Base-by-base conservation (phyloP, 2,113 vertebrate species). In the Corydoras maculifer region DNA sequence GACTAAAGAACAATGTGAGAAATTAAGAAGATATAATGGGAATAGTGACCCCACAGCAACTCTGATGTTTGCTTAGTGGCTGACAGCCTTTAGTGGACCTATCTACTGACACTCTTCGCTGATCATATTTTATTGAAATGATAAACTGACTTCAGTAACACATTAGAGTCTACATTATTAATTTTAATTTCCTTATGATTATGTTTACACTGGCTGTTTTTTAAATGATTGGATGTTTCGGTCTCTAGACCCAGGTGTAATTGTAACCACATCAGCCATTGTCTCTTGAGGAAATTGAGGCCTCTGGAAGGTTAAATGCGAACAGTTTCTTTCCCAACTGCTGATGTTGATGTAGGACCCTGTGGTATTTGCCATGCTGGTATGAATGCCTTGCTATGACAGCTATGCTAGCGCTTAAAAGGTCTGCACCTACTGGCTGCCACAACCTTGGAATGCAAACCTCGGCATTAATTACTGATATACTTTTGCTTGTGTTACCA, bases 91-190 rank as follows among this genome's bases (percentile, higher is more conserved):
- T 2, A 43, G 35, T 43, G 54, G 58, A 57, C 32, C 35, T 43
- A 9, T 53, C 73, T 58, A 62, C 75, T 77, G 69, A 73, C 57
- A 32, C 18, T 74, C 78, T 77, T 66, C 71, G 76, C 82, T 82
- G 72, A 69, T 83, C 80, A 85, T 84, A 82, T 82, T 82, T 86
- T 82, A 85, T 86, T 84, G 76, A 87, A 83, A 80, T 73, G 58
- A 77, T 85, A 80, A 83, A 83, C 78, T 65, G 75, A 80, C 79
- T 73, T 78, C 77, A 83, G 82, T 82, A 80, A 86, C 81, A 86
- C 77, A 83, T 86, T 84, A 86, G 63, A 76, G 79, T 80, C 76
- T 85, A 81, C 85, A 88, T 87, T 87, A 88, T 85, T 87, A 80
- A 86, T 85, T 85, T 81, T 81, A 83, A 84, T 84, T 84, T 82